Percentiles rank a stretch among this genome's conserved stretches.
Evolutionary conservation across 2,888 invertebrate species (phyloP).

Genomic region (Drosophila neotestacea): DNA sequence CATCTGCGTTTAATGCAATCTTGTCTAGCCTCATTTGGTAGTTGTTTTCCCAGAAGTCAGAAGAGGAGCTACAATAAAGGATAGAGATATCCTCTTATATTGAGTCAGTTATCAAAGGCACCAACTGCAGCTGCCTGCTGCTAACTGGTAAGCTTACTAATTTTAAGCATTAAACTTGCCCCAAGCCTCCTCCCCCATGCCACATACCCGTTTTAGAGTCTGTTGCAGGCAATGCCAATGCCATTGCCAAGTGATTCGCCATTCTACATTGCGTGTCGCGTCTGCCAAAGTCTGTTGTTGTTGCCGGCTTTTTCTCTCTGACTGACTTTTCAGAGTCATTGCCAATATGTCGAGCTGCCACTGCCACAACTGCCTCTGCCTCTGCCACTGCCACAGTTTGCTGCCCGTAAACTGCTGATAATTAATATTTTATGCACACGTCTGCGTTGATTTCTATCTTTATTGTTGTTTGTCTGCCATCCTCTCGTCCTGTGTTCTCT

Average conservation of each 20-base stretch:
- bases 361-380: slow-evolving; percentile 17
- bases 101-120: slow-evolving; percentile 55
- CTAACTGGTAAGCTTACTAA: slow-evolving; percentile 62
- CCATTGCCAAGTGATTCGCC: slow-evolving; percentile 56
- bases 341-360: slow-evolving; percentile 65
- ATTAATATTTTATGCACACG: slow-evolving; percentile 80
- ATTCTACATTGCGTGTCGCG: slow-evolving; percentile 64
- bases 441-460: slow-evolving; percentile 80
- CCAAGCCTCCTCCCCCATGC: not conserved
- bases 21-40: slow-evolving; percentile 37
- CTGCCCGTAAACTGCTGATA: slow-evolving; percentile 73
- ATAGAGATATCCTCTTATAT: slow-evolving; percentile 21
- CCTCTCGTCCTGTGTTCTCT: slow-evolving; percentile 16
- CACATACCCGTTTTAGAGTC: not conserved
- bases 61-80: slow-evolving; percentile 1
- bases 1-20: slow-evolving; percentile 67
- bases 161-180: slow-evolving; percentile 45
- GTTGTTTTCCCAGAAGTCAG: slow-evolving; percentile 17
- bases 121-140: slow-evolving; percentile 45
- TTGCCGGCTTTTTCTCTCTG: slow-evolving; percentile 21
- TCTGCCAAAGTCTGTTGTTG: slow-evolving; percentile 61
- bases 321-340: slow-evolving; percentile 68
- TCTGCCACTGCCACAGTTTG: slow-evolving; percentile 32
- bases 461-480: slow-evolving; percentile 77
- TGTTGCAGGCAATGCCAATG: slow-evolving; percentile 48